phyloP scores from a whole-genome alignment of 37 sponge, comb jelly and placozoan genomes.

The Hormiphora californensis region DNA sequence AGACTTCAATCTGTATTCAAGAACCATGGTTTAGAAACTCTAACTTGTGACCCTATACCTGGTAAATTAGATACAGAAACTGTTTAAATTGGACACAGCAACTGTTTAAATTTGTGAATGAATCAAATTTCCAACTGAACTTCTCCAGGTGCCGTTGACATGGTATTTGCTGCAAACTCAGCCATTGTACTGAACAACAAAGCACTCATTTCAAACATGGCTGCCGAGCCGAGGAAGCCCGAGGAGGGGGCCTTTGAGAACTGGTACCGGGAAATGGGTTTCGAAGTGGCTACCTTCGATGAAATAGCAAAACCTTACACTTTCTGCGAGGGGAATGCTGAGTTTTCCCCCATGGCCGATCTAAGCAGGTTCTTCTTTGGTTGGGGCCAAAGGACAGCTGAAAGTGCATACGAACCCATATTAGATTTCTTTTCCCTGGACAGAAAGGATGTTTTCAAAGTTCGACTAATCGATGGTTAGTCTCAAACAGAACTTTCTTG shows the following conservation, averaged over 20 bases:
- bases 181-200: slow-evolving; percentile 26
- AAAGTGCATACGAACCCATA: not conserved
- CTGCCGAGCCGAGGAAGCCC: not conserved
- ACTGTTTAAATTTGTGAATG: no score
- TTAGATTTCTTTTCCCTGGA: not conserved
- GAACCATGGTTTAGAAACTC: not conserved
- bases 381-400: not conserved
- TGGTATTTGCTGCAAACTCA: slow-evolving; percentile 26
- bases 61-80: not conserved
- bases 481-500: no score
- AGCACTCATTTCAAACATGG: slow-evolving; percentile 12
- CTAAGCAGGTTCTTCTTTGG: slow-evolving; percentile 18
- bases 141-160: slow-evolving; percentile 12
- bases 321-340: slow-evolving; percentile 42
- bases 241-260: not conserved
- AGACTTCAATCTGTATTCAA: not conserved
- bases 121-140: not conserved
- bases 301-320: not conserved
- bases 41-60: not conserved
- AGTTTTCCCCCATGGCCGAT: not conserved
- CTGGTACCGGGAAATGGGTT: slow-evolving; percentile 6
- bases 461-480: slow-evolving; percentile 27
- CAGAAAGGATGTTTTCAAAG: slow-evolving; percentile 38
- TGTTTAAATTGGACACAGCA: not conserved
- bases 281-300: slow-evolving; percentile 5